A percentile compares a stretch with the other conserved stretches of the same genome.
Evolutionary conservation across 2,113 vertebrate species (phyloP).

Genomic region (Nothocercus nigrocapillus): DNA sequence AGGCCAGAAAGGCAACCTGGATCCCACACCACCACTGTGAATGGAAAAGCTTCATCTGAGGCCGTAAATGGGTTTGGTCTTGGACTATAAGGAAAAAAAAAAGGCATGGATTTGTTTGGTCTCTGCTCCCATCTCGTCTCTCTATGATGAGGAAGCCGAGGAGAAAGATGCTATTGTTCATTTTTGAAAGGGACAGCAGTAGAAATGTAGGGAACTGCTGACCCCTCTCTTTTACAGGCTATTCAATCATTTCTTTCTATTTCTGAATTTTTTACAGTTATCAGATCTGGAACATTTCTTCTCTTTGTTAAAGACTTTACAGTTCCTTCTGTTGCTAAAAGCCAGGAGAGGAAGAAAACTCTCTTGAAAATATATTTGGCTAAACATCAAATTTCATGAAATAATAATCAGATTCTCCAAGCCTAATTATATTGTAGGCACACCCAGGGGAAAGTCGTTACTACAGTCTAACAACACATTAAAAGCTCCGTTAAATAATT

Average conservation of each 20-base stretch:
- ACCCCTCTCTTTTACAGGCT: not conserved
- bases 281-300: not conserved
- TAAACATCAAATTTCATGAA: conserved; percentile 44
- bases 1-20: not conserved
- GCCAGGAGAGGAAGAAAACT: not conserved
- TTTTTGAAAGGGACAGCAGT: not conserved
- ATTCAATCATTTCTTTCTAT: conserved; percentile 9
- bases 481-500: conserved; percentile 65
- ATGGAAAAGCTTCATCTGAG: not conserved
- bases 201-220: conserved; percentile 2
- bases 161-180: conserved; percentile 8
- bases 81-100: not conserved
- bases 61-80: not conserved
- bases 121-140: not conserved
- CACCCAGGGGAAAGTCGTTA: conserved; percentile 42
- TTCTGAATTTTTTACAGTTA: not conserved
- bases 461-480: conserved; percentile 29
- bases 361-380: not conserved
- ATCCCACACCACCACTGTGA: fast-evolving
- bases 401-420: conserved; percentile 53
- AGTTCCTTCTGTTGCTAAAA: not conserved
- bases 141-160: not conserved
- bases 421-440: conserved; percentile 50
- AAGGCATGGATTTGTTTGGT: not conserved
- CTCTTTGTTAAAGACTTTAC: not conserved